phyloP scores from a whole-genome alignment of 2,113 vertebrate species.

The Spea bombifrons region DNA sequence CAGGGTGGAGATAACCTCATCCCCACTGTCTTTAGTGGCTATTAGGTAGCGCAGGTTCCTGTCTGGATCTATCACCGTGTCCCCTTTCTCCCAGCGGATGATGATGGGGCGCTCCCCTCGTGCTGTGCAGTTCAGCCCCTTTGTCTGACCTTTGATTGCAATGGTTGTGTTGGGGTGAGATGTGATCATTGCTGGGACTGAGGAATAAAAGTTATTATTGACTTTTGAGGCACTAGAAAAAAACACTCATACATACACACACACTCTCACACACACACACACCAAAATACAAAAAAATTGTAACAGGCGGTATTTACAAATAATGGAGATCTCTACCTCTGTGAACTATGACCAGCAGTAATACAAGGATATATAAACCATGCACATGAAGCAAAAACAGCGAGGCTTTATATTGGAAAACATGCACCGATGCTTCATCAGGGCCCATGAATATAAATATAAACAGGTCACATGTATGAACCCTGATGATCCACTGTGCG shows the following conservation, averaged over 20 bases:
- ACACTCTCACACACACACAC: neutral
- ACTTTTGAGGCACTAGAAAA: too few relatives aligned
- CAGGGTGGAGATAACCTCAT: constrained; percentile 93
- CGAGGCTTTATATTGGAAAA: too few relatives aligned
- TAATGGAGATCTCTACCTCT: too few relatives aligned
- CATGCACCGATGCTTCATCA: too few relatives aligned
- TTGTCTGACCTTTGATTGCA: constrained; percentile 92
- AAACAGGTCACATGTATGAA: too few relatives aligned
- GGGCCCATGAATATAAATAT: too few relatives aligned
- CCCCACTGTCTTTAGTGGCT: constrained; percentile 88
- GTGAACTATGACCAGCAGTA: too few relatives aligned
- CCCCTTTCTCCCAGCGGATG: constrained; percentile 97
- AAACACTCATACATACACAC: neutral
- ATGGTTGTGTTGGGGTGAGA: constrained; percentile 98
- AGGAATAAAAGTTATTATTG: neutral
- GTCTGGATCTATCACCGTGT: constrained; percentile 95
- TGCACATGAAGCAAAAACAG: too few relatives aligned
- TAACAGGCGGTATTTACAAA: too few relatives aligned
- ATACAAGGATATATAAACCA: too few relatives aligned
- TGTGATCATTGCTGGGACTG: constrained; percentile 97
- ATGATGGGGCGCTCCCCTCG: constrained; percentile 95
- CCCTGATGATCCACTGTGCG: too few relatives aligned
- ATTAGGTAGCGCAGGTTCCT: constrained; percentile 90
- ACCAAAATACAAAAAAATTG: constrained; percentile 5
- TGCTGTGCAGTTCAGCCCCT: constrained; percentile 95